Evolutionary conservation across 2,113 vertebrate species (phyloP).

Genomic region (Cryptomyrus ogoouensis): DNA sequence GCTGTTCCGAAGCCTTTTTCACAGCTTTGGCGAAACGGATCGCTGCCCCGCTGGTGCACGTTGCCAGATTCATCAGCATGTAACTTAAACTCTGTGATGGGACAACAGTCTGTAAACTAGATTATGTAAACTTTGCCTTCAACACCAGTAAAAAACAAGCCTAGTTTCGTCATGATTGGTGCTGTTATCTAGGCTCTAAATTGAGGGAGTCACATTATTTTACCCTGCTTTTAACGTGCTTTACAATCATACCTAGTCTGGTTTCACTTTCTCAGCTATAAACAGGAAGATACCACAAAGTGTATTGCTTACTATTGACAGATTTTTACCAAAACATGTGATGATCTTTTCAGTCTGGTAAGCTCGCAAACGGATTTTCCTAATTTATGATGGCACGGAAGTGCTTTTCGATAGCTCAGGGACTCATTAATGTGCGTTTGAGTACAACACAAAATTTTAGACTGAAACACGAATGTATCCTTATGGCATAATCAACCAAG

Average conservation of each 20-base stretch:
- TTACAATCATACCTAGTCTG: not conserved
- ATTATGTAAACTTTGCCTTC: not conserved
- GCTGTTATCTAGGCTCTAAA: not conserved
- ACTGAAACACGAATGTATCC: not conserved
- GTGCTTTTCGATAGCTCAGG: not conserved
- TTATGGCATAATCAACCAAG: not conserved
- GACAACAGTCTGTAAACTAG: not conserved
- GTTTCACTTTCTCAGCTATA: not conserved
- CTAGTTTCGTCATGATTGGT: no score
- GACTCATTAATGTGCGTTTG: not conserved
- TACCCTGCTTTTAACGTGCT: not conserved
- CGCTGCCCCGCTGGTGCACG: not conserved
- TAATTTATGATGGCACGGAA: not conserved
- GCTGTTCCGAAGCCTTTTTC: not conserved
- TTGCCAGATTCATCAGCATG: not conserved
- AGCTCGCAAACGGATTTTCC: not conserved
- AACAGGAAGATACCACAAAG: not conserved
- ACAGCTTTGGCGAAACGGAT: no score
- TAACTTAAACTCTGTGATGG: not conserved
- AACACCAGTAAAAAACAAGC: not conserved
- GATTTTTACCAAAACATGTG: constrained; percentile 7
- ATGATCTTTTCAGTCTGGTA: constrained; percentile 13
- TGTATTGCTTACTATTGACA: not conserved
- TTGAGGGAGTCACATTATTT: not conserved
- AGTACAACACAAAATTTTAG: not conserved